Evolutionary conservation across 2,888 invertebrate species (phyloP), one percentile per base, ranked within the genome.

Genomic region (Drosophila anomalata): DNA sequence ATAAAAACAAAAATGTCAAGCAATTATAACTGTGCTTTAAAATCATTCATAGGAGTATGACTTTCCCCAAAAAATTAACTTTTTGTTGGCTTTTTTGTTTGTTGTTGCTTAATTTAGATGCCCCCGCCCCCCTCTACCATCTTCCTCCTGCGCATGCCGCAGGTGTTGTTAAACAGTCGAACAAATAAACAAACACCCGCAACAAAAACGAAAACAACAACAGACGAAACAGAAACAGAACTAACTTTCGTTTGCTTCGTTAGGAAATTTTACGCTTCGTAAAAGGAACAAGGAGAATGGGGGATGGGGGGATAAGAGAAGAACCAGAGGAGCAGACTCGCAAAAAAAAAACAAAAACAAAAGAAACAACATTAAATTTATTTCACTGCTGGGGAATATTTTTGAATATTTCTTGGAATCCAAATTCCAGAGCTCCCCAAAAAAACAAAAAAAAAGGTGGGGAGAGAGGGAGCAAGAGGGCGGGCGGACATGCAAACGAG

Each of bases 391-490:
- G 87, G 72, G n/a, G 83, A 76, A 83, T 82, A 88, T 80, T 86
- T 84, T 84, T 86, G 80, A 84, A 84, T 86, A 88, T 86, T 84
- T 84, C 84, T 86, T 73, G 84, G 84, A 88, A 84, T 80, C 86
- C 70, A 72, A 81, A 81, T 86, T 75, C 81, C 74, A 75, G 47
- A 52, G 55, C 73, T 53, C 42, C 75, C 67, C 51, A 70, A 85
- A 73, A 66, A 22, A 26, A 26, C 33, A 14, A 47, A 70, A 74
- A 65, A 20, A 41, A n/a, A 11, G 3, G 14, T 44, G 50, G 36
- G 22, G 36, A 17, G 50, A 17, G 24, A 42, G n/a, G 11, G 41
- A 29, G 12, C 14, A 24, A 24, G 22, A 3, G 46, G 17, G 4
- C 42, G 14, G 14, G 29, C 59, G 68, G 75, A 86, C 76, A 80